Conservation (phyloP, 1,140 invertebrate genomes). For the Notospermus geniculatus region DNA sequence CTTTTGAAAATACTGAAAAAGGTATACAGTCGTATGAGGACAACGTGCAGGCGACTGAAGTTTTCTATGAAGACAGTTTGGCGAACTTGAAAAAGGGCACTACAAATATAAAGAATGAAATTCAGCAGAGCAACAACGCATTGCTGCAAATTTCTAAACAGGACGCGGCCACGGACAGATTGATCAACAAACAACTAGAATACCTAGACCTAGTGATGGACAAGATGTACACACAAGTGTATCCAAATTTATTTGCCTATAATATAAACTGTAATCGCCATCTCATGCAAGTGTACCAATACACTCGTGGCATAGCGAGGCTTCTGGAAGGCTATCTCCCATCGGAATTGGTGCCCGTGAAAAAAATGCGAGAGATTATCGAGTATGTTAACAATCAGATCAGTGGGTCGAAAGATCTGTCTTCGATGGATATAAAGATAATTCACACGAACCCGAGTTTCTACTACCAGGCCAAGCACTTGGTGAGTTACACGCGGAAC, state of each 20-base stretch:
- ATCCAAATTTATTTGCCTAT: not conserved
- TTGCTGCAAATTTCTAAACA: not conserved
- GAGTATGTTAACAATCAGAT: constrained; percentile 3
- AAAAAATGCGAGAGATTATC: constrained; percentile 9
- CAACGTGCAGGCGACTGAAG: constrained; percentile 7
- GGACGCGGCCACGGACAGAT: constrained; percentile 4
- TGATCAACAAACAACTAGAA: constrained; percentile 7
- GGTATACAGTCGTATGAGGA: constrained; percentile 9
- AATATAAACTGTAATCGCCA: constrained; percentile 9
- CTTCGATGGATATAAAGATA: not conserved
- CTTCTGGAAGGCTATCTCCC: constrained; percentile 3
- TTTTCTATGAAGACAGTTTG: constrained; percentile 8
- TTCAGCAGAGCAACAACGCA: constrained; percentile 1
- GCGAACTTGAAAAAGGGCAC: constrained; percentile 7
- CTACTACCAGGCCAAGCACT: constrained; percentile 10
- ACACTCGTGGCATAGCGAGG: not conserved
- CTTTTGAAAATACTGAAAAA: constrained; percentile 8
- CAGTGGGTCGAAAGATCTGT: constrained; percentile 4
- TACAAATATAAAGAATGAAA: constrained; percentile 10
- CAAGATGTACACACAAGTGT: not conserved
- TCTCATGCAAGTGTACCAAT: constrained; percentile 7
- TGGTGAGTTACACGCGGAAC: constrained; percentile 2
- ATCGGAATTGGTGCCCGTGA: constrained; percentile 1
- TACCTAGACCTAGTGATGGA: constrained; percentile 7
- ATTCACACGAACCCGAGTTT: constrained; percentile 9